Percentiles rank a stretch among this genome's conserved stretches.
These are phyloP conservation scores for Eulithis prunata DNA, from an alignment of 2,888 invertebrate species.

Conservation along the genomic window DNA sequence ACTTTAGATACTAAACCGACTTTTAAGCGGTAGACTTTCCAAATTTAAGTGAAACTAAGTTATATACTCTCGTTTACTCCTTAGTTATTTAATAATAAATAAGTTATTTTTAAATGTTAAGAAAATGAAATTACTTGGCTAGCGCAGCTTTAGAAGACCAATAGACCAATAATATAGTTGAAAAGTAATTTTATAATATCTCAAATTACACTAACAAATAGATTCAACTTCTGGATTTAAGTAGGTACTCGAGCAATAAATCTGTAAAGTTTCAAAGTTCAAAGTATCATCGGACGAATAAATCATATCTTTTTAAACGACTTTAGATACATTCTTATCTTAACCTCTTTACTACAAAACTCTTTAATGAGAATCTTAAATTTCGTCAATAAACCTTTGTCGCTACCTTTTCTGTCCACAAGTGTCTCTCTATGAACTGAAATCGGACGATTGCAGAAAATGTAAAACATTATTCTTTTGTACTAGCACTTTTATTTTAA, in stretches of 20 bases:
- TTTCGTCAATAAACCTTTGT: slow-evolving; percentile 30
- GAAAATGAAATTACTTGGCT: neutral
- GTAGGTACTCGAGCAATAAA: slow-evolving; percentile 37
- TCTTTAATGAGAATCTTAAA: slow-evolving; percentile 37
- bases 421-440: slow-evolving; percentile 30
- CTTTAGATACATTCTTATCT: slow-evolving; percentile 41
- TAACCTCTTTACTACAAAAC: slow-evolving; percentile 40
- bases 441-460: too few relatives aligned
- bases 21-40: neutral
- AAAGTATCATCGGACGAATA: slow-evolving; percentile 42
- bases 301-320: slow-evolving; percentile 44
- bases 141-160: too few relatives aligned
- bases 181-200: slow-evolving; percentile 6
- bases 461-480: too few relatives aligned
- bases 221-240: slow-evolving; percentile 25
- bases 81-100: neutral
- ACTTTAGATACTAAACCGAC: slow-evolving; percentile 1
- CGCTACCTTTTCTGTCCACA: too few relatives aligned
- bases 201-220: slow-evolving; percentile 28
- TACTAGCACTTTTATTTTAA: too few relatives aligned
- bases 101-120: neutral
- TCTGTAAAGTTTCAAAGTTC: slow-evolving; percentile 45
- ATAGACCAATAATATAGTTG: too few relatives aligned
- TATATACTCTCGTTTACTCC: neutral
- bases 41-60: neutral